These are phyloP conservation scores for Drosophila anomalata DNA, from an alignment of 2,888 invertebrate species.

Conservation along the genomic window DNA sequence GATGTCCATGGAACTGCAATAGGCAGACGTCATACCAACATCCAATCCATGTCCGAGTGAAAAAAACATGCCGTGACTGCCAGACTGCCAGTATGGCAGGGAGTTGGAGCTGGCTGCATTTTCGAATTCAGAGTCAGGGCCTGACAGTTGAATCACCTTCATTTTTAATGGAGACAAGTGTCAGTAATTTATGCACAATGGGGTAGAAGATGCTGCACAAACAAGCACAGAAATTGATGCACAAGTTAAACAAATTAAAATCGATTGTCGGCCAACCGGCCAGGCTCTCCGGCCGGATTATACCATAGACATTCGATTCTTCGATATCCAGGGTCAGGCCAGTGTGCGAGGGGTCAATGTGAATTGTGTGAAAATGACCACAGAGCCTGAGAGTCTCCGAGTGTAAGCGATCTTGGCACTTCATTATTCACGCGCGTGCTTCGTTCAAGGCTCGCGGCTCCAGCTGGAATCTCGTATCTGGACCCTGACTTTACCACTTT, in stretches of 20 bases:
- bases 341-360: conserved; percentile 71
- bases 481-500: conserved; percentile 16
- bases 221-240: conserved; percentile 74
- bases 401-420: conserved; percentile 79
- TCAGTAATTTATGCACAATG: conserved; percentile 79
- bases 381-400: conserved; percentile 30
- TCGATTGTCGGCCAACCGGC: conserved; percentile 63
- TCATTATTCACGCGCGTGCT: conserved; percentile 79
- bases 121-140: conserved; percentile 52
- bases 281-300: not conserved
- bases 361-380: conserved; percentile 75
- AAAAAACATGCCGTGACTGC: conserved; percentile 73
- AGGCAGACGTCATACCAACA: conserved; percentile 64
- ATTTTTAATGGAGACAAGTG: conserved; percentile 81
- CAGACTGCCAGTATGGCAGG: conserved; percentile 27
- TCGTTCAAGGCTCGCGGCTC: conserved; percentile 65
- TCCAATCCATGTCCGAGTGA: conserved; percentile 53
- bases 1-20: conserved; percentile 71
- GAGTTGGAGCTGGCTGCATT: conserved; percentile 6
- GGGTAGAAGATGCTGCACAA: conserved; percentile 44
- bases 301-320: conserved; percentile 16
- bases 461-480: conserved; percentile 10
- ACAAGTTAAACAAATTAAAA: conserved; percentile 80
- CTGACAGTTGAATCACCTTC: conserved; percentile 77
- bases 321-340: conserved; percentile 72